Evolutionary conservation across 1,140 invertebrate species (phyloP).

Genomic region (Tachypleus tridentatus): DNA sequence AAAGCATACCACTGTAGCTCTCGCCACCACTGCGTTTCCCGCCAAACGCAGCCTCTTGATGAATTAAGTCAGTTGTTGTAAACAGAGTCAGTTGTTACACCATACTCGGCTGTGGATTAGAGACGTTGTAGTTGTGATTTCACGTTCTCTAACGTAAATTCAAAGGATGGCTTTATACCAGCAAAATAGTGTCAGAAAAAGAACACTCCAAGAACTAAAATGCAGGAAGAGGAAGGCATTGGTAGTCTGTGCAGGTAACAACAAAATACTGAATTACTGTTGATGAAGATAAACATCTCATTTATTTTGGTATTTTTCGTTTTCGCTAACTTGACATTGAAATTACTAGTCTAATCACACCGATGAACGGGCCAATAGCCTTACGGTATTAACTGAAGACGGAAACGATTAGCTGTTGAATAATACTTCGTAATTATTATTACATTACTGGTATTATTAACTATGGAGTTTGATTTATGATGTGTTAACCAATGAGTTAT

Average conservation of each 20-base stretch:
- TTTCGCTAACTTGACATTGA: neutral
- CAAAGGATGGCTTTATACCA: slow-evolving; percentile 30
- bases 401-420: too few species aligned
- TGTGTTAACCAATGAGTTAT: too few species aligned
- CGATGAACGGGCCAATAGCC: neutral
- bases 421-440: too few species aligned
- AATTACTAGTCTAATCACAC: neutral
- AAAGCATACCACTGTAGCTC: neutral
- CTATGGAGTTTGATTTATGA: too few species aligned
- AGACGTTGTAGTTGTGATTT: neutral
- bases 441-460: too few species aligned
- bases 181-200: slow-evolving; percentile 30
- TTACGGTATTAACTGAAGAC: neutral
- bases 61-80: slow-evolving; percentile 10
- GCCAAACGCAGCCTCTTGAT: slow-evolving; percentile 15
- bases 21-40: slow-evolving; percentile 14
- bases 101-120: neutral
- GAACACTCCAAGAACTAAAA: slow-evolving; percentile 29
- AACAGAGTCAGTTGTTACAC: neutral
- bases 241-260: slow-evolving; percentile 33
- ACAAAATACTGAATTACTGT: too few species aligned
- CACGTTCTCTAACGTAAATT: neutral
- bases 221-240: slow-evolving; percentile 34
- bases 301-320: neutral
- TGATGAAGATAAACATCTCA: too few species aligned